Evolutionary conservation across 1,140 invertebrate genomes (phyloP), one percentile per base, ranked within the genome.

Genomic region (Saccostrea echinata): DNA sequence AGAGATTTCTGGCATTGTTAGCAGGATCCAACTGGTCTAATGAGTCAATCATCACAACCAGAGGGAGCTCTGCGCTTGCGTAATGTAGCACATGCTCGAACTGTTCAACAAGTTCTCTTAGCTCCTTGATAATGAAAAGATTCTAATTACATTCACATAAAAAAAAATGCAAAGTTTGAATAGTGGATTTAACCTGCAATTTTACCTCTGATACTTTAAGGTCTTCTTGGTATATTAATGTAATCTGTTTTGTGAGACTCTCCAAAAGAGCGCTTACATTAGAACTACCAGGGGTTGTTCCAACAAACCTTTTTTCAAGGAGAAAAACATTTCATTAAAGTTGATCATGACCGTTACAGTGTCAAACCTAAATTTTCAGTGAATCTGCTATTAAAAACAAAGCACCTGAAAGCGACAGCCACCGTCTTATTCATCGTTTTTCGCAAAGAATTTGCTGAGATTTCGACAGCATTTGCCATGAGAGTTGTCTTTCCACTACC

Each of bases 41-140:
- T 0, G 93, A 94, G 81, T 94, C 93, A 13, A 94, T 84, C 27
- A 94, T 61, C 0, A 94, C 51, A 3, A 93, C 86, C 24, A 94
- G 86, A 11, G 91, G 91, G 52, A 57, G 51, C 8, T 57, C 35
- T 27, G 76, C 30, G 27, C 55, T 82, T 21, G 86, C 86, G 64
- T 82, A 87, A 11, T 35, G 24, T 16, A 87, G 55, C 27, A 55
- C 53, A n/a, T 64, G 55, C n/a, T 87, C 76, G 18, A 87, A 61
- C 21, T 87, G 71, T 53, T 87, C 55, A 18, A 64, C 52, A 16
- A 87, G 33, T 83, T 87, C 86, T 35, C 64, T 35, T 3, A 87
- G 53, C 13, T 82, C 81, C 86, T 87, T 24, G 11, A 80, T 27
- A 57, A 86, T 52, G 52, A 43, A 84, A 24, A 6, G n/a, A 6